Percentiles rank a stretch among this genome's conserved stretches.
These are phyloP conservation scores for Nemopilema nomurai DNA, from an alignment of 30 jellyfish, hydroid and myxozoan genomes.

Conservation along the genomic window DNA sequence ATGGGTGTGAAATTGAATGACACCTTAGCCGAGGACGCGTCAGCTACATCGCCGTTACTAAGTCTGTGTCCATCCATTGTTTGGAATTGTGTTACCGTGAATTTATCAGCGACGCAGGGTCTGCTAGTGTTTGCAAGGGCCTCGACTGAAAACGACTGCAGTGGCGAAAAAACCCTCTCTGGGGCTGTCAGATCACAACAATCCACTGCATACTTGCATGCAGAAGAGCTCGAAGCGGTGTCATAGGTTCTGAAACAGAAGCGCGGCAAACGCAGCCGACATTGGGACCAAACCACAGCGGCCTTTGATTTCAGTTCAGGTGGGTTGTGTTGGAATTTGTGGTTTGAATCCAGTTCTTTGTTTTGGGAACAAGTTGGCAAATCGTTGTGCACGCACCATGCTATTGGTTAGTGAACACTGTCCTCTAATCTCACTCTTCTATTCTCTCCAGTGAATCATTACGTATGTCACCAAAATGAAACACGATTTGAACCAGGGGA, in stretches of 20 bases:
- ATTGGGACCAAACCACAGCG: slow-evolving; percentile 11
- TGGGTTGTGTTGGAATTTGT: slow-evolving; percentile 36
- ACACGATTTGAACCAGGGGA: neutral
- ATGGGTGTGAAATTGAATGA: slow-evolving; percentile 63
- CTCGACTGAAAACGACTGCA: neutral
- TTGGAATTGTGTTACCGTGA: neutral
- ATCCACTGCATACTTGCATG: neutral
- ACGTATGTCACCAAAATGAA: too few relatives aligned
- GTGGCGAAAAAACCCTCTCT: neutral
- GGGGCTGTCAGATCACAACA: neutral
- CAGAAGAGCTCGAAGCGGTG: neutral
- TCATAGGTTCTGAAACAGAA: neutral
- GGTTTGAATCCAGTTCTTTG: slow-evolving; percentile 43
- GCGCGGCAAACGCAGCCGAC: slow-evolving; percentile 5
- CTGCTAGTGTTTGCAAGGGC: neutral
- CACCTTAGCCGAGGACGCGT: slow-evolving; percentile 38
- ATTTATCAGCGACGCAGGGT: neutral
- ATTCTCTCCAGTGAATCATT: neutral
- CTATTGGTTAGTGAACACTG: slow-evolving; percentile 18
- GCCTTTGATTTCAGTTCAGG: slow-evolving; percentile 23
- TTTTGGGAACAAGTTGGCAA: slow-evolving; percentile 26
- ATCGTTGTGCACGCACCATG: slow-evolving; percentile 43
- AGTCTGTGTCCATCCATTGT: slow-evolving; percentile 31
- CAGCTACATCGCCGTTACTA: slow-evolving; percentile 10
- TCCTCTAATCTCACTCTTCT: neutral